Evolutionary conservation across 37 sponge, comb jelly and placozoan genomes (phyloP).

Genomic region (Amphimedon queenslandica): DNA sequence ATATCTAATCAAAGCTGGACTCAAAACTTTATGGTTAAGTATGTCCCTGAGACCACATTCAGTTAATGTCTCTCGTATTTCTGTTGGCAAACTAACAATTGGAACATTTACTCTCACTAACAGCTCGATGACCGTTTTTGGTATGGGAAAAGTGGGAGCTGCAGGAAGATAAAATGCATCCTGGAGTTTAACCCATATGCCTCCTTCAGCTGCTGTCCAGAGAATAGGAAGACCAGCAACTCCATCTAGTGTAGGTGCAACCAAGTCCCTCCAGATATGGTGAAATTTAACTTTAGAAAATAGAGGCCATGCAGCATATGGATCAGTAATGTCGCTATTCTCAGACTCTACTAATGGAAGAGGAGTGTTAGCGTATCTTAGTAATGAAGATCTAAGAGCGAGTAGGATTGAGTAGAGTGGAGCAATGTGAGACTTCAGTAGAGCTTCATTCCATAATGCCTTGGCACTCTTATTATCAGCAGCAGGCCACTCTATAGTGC

Average conservation of each 20-base stretch:
- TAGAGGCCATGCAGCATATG: constrained; percentile 56
- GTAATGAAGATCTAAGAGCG: constrained; percentile 13
- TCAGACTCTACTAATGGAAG: neutral
- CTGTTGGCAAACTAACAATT: constrained; percentile 33
- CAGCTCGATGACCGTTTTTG: constrained; percentile 9
- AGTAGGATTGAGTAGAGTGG: constrained; percentile 49
- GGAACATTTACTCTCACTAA: constrained; percentile 9
- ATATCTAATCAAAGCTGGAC: constrained; percentile 18
- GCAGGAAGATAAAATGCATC: constrained; percentile 28
- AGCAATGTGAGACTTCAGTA: constrained; percentile 28
- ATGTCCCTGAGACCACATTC: neutral
- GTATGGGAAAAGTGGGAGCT: neutral
- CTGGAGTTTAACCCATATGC: constrained; percentile 31
- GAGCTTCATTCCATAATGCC: constrained; percentile 65
- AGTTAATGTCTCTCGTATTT: constrained; percentile 18
- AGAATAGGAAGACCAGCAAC: neutral
- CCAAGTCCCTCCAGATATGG: constrained; percentile 33
- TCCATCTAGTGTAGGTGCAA: constrained; percentile 11
- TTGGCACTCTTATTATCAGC: constrained; percentile 57
- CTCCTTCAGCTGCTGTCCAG: constrained; percentile 48
- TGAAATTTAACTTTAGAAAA: constrained; percentile 9
- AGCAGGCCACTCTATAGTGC: constrained; percentile 77
- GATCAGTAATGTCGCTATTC: constrained; percentile 19
- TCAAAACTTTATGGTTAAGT: constrained; percentile 1
- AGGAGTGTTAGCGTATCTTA: constrained; percentile 16